Conservation (phyloP, 2,113 vertebrate species). For the Furnarius figulus region DNA sequence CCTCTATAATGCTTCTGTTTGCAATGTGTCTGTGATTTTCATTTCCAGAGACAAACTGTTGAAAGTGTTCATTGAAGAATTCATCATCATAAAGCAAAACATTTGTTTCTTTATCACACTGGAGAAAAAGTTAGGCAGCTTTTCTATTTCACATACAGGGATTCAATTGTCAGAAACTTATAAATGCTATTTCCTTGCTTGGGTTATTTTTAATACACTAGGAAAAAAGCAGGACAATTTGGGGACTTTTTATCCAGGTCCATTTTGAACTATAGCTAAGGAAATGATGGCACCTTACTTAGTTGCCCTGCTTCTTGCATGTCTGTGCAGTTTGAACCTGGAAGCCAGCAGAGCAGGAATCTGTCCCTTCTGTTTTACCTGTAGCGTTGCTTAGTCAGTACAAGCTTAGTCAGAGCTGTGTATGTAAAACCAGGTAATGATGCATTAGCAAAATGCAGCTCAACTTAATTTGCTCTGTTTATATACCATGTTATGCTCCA, state of each 20-base stretch:
- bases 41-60: background rate
- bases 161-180: background rate
- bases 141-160: background rate
- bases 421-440: background rate
- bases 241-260: background rate
- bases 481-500: background rate
- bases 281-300: background rate
- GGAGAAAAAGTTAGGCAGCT: background rate
- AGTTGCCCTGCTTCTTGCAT: background rate
- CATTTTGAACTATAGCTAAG: background rate
- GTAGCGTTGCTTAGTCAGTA: background rate
- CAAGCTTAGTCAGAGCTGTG: background rate
- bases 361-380: background rate
- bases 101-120: background rate
- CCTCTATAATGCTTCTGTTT: slow-evolving; percentile 57
- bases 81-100: background rate
- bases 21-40: slow-evolving; percentile 51
- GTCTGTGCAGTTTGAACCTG: background rate
- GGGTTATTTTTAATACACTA: background rate
- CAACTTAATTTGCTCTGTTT: background rate
- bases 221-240: background rate
- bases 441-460: background rate
- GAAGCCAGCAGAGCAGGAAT: background rate
- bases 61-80: background rate
- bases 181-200: background rate